Conservation (phyloP, 1,140 invertebrate species). For the Plectus sambesii region DNA sequence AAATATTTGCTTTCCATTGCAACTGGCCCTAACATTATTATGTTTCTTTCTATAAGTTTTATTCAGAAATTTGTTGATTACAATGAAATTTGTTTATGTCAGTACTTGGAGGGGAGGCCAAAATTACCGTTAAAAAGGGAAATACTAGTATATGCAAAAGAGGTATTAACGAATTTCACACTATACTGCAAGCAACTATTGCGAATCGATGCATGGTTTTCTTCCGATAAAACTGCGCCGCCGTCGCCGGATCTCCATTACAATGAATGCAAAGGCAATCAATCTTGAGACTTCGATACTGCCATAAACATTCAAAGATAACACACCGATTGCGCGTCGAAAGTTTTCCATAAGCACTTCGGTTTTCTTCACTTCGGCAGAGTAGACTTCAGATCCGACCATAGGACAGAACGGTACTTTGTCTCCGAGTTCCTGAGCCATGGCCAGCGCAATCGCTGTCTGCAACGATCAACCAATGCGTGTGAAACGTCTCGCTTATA, state of each 20-base stretch:
- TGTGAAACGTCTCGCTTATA: no score
- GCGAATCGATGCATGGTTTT: no score
- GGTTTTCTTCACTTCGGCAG: constrained; percentile 99
- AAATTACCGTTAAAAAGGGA: not conserved
- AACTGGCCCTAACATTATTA: not conserved
- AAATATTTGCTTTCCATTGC: constrained; percentile 12
- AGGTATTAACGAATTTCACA: no score
- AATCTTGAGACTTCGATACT: constrained; percentile 5
- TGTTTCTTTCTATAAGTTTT: no score
- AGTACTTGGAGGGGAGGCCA: no score
- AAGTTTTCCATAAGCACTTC: constrained; percentile 99
- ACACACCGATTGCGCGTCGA: constrained; percentile 75
- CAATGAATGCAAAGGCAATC: no score
- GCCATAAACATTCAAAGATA: constrained; percentile 13
- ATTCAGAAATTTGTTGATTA: no score
- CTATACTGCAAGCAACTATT: no score
- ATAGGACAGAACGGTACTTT: constrained; percentile 99
- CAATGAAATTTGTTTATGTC: no score
- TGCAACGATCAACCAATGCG: constrained; percentile 35
- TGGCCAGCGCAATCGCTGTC: constrained; percentile 92
- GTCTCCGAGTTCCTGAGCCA: constrained; percentile 91
- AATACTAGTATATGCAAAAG: constrained; percentile 10
- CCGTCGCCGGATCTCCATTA: no score
- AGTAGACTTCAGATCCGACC: constrained; percentile 98
- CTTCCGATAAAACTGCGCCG: no score